Evolutionary conservation across 2,113 vertebrate genomes (phyloP).

Genomic region (Chaetodon trifascialis): DNA sequence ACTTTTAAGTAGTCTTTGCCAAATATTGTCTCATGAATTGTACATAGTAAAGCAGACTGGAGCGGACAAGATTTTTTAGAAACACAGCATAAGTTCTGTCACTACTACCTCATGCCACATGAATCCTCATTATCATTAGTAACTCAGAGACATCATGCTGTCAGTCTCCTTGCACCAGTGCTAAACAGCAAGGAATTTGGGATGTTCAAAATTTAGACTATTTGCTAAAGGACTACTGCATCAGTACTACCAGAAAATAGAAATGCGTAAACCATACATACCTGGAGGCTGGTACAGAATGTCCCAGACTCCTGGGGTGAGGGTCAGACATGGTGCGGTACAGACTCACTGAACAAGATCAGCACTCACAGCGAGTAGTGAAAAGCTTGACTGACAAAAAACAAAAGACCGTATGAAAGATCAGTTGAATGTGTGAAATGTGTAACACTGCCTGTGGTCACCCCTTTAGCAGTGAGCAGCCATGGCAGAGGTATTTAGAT

Average conservation of each 20-base stretch:
- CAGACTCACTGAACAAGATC: not conserved
- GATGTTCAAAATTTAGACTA: conserved; percentile 3
- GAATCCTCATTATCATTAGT: not conserved
- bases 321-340: not conserved
- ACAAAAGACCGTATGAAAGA: not conserved
- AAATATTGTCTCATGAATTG: not conserved
- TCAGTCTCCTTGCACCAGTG: not conserved
- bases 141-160: not conserved
- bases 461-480: not conserved
- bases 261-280: not conserved
- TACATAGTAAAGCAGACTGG: not conserved
- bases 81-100: not conserved
- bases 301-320: not conserved
- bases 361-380: not conserved
- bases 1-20: not conserved
- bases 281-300: not conserved
- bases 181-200: not conserved
- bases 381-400: not conserved
- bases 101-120: not conserved
- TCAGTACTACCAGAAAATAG: not conserved
- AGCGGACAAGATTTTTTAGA: not conserved
- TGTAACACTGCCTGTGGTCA: not conserved
- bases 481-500: no score
- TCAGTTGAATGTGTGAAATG: conserved; percentile 1
- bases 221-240: not conserved